A percentile compares a stretch with the other conserved stretches of the same genome.
Evolutionary conservation across 2,888 invertebrate genomes (phyloP).

Genomic region (Drosophila paracracens): DNA sequence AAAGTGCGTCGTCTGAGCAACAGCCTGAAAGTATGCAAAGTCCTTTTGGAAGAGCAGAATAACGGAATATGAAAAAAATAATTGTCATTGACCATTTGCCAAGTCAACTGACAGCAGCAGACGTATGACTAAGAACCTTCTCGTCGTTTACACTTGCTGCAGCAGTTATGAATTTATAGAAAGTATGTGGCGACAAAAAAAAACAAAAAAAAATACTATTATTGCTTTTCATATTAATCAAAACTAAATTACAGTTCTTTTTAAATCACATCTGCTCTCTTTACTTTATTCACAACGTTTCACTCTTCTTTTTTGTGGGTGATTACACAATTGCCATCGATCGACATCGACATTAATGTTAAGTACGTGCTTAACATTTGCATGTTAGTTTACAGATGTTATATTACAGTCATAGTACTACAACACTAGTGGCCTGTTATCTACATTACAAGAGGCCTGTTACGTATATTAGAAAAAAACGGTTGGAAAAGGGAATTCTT

Average conservation of each 20-base stretch:
- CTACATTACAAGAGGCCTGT: too few species aligned
- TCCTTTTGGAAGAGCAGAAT: not conserved
- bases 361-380: too few species aligned
- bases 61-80: conserved; percentile 2
- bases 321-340: too few species aligned
- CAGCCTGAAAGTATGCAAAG: conserved; percentile 68
- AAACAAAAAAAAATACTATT: not conserved
- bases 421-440: too few species aligned
- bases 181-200: not conserved
- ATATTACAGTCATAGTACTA: too few species aligned
- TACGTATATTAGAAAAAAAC: not conserved
- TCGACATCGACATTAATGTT: too few species aligned
- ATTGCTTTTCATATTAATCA: not conserved
- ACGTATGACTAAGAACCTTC: not conserved
- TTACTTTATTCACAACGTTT: too few species aligned
- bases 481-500: not conserved
- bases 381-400: too few species aligned
- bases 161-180: conserved; percentile 24
- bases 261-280: too few species aligned
- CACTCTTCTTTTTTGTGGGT: too few species aligned
- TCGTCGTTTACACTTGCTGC: not conserved
- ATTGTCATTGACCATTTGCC: conserved; percentile 65
- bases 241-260: too few species aligned
- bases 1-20: conserved; percentile 58
- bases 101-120: conserved; percentile 53